Evolutionary conservation across 2,797 vertebrate species (phyloP).

Genomic region (Etheostoma perlongum): DNA sequence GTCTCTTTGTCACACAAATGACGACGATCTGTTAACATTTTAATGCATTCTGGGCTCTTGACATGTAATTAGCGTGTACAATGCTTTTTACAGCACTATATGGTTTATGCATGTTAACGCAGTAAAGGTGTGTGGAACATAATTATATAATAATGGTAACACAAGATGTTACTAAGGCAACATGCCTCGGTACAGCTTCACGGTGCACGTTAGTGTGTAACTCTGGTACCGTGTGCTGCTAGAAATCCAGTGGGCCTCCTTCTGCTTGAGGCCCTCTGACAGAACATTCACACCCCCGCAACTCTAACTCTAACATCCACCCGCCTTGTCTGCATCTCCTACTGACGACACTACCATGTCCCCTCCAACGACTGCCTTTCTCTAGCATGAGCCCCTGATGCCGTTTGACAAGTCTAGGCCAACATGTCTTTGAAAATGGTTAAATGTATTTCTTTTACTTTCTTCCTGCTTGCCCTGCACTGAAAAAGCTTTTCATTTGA

Average conservation of each 20-base stretch:
- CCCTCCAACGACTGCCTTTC: constrained; percentile 36
- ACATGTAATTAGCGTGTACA: constrained; percentile 19
- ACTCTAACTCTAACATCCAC: constrained; percentile 35
- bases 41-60: not conserved
- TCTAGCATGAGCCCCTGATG: constrained; percentile 51
- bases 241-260: not conserved
- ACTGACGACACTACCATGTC: constrained; percentile 48
- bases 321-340: constrained; percentile 25
- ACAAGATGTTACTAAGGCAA: not conserved
- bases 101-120: not conserved
- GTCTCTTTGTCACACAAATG: constrained; percentile 38
- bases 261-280: constrained; percentile 24
- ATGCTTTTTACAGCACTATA: constrained; percentile 1
- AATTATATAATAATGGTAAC: not conserved
- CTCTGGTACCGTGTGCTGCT: not conserved
- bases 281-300: constrained; percentile 32
- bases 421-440: constrained; percentile 62
- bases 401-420: constrained; percentile 68
- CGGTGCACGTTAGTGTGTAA: not conserved
- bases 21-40: constrained; percentile 37
- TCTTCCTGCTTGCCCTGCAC: constrained; percentile 24
- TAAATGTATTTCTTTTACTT: constrained; percentile 38
- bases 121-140: not conserved
- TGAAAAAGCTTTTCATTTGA: constrained; percentile 67
- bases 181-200: not conserved